A percentile compares a stretch with the other conserved stretches of the same genome.
Conservation (phyloP, 2,113 vertebrate genomes). For the Malurus alboscapulatus region DNA sequence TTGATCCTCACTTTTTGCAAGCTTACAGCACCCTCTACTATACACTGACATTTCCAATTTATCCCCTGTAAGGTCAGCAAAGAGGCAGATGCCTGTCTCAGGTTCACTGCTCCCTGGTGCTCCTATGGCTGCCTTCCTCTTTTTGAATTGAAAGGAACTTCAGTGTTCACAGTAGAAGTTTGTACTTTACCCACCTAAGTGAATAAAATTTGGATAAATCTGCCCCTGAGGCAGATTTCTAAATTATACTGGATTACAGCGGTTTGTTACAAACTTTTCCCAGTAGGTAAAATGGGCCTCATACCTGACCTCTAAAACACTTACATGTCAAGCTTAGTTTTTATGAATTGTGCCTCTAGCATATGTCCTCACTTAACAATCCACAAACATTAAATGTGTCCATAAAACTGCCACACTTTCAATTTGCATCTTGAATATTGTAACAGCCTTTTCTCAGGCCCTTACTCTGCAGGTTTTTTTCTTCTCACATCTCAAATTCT, state of each 20-base stretch:
- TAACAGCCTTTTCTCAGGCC: neutral
- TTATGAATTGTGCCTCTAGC: neutral
- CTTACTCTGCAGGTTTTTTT: neutral
- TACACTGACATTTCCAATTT: neutral
- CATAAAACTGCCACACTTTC: neutral
- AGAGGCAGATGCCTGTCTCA: neutral
- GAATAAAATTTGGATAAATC: neutral
- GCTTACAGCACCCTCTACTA: neutral
- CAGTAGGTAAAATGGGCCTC: neutral
- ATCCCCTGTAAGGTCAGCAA: neutral
- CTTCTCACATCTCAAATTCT: neutral
- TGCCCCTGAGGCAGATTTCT: neutral
- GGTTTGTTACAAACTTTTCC: neutral
- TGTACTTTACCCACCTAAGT: neutral
- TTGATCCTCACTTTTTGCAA: neutral
- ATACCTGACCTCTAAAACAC: neutral
- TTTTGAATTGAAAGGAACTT: neutral
- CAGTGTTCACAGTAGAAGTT: neutral
- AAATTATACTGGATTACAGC: neutral
- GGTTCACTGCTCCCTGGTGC: neutral
- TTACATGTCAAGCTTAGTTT: neutral
- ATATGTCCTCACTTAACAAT: neutral
- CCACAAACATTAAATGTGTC: neutral
- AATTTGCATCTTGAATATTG: neutral
- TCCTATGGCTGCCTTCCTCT: neutral